These are phyloP conservation scores for Egretta garzetta DNA, from an alignment of 2,113 vertebrate genomes.

Conservation along the genomic window DNA sequence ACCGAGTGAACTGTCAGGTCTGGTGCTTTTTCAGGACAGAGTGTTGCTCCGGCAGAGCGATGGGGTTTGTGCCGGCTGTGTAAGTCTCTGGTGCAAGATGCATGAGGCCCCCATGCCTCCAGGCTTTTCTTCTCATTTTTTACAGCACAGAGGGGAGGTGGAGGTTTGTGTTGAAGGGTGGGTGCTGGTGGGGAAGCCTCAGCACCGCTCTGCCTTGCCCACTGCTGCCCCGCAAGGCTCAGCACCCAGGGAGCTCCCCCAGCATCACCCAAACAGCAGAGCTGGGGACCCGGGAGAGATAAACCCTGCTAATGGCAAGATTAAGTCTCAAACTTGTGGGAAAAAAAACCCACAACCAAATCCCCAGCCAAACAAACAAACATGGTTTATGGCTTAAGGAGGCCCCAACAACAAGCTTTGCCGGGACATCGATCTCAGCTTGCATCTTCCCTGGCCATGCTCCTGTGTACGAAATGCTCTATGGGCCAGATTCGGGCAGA, in stretches of 20 bases:
- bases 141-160: neutral
- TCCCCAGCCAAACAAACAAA: neutral
- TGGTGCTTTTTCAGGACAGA: neutral
- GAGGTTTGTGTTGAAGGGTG: neutral
- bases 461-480: rapidly evolving
- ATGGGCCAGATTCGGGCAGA: neutral
- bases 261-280: neutral
- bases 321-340: neutral
- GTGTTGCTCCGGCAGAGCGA: rapidly evolving
- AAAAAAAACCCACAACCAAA: too few species aligned
- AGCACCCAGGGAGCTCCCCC: neutral
- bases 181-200: neutral
- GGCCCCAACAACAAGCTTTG: neutral
- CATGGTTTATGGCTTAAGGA: neutral
- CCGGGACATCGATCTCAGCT: neutral
- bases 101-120: rapidly evolving
- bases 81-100: neutral
- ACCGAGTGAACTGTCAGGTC: rapidly evolving
- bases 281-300: rapidly evolving
- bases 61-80: rapidly evolving
- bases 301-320: neutral
- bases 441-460: neutral
- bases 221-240: neutral
- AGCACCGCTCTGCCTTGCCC: neutral
- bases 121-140: neutral